Evolutionary conservation across 2,113 vertebrate genomes (phyloP), one percentile per base, ranked within the genome.

Genomic region (Saccopteryx leptura): DNA sequence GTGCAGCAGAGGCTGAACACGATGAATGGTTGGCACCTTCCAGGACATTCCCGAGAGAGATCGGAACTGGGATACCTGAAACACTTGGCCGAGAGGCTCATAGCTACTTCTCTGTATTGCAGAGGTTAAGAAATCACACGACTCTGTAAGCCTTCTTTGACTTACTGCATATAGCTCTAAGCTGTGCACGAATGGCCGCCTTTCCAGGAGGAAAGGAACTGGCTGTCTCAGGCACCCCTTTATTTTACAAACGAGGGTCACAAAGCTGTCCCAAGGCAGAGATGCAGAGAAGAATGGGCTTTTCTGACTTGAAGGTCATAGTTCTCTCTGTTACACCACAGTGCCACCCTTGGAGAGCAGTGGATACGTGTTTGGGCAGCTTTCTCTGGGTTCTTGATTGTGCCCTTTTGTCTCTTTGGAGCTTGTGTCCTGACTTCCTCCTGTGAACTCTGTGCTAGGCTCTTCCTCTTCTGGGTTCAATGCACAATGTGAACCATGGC

Each of bases 401-500:
- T 23, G 33, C 11, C 75, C 60, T 63, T 94, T 65, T 58, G 61
- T 78, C n/a, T 66, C 54, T 85, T 12, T 52, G 63, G 65, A 74
- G 65, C 19, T 9, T 28, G 7, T 2, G 19, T 24, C 66, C 71
- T 46, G 82, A 56, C 46, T 61, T 80, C 63, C 11, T 54, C 19
- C 26, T 4, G 31, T 9, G 56, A n/a, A 12, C 24, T 23, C 61
- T 2, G 28, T 63, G 78, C 6, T 6, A 24, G 54, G 13, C 50
- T 86, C 60, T 46, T 89, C 68, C 85, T 92, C n/a, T 28, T 21
- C n/a, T 7, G 48, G 23, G 23, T n/a, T 79, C 68, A 66, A 3
- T 17, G 46, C 1, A 3, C 4, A 54, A 46, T 0, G 26, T 15
- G 63, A 28, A 28, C 2, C 1, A 0, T 18, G 15, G 71, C 17